phyloP scores from a whole-genome alignment of 1,140 invertebrate genomes.

The Euborellia annulipes region DNA sequence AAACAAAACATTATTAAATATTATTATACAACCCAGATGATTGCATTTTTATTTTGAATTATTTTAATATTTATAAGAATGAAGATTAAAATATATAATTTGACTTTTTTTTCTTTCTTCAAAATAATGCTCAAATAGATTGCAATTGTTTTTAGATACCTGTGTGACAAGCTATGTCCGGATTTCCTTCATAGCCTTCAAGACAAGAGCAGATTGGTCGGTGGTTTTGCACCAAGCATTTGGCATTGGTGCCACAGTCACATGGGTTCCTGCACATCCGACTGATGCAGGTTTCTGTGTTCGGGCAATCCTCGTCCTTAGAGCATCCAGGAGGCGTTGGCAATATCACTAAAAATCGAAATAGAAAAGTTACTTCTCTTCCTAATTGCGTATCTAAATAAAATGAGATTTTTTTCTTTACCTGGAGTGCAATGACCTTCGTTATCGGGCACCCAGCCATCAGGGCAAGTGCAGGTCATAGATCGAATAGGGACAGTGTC shows the following conservation, averaged over 20 bases:
- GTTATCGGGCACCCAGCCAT: conserved; percentile 61
- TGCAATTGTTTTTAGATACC: conserved; percentile 14
- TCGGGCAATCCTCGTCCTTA: conserved; percentile 57
- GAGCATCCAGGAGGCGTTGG: conserved; percentile 53
- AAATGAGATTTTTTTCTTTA: too few relatives aligned
- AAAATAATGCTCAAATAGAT: too few relatives aligned
- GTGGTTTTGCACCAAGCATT: conserved; percentile 67
- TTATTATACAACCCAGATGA: neutral
- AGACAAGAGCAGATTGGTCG: conserved; percentile 71
- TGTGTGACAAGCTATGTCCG: conserved; percentile 56
- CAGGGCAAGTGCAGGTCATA: conserved; percentile 69
- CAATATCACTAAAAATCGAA: conserved; percentile 34
- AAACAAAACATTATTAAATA: conserved; percentile 7
- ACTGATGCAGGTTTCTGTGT: conserved; percentile 66
- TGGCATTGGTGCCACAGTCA: conserved; percentile 68
- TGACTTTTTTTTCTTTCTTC: too few relatives aligned
- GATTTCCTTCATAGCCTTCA: conserved; percentile 69
- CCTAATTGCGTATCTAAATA: neutral
- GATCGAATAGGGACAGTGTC: conserved; percentile 67
- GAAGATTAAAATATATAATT: neutral
- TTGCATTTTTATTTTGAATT: conserved; percentile 1
- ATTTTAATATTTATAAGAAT: neutral
- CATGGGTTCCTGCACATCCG: conserved; percentile 72
- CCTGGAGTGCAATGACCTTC: conserved; percentile 54
- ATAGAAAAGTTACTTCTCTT: neutral